Base-by-base conservation (phyloP, 2,797 vertebrate genomes). In the Rhinella marina region DNA sequence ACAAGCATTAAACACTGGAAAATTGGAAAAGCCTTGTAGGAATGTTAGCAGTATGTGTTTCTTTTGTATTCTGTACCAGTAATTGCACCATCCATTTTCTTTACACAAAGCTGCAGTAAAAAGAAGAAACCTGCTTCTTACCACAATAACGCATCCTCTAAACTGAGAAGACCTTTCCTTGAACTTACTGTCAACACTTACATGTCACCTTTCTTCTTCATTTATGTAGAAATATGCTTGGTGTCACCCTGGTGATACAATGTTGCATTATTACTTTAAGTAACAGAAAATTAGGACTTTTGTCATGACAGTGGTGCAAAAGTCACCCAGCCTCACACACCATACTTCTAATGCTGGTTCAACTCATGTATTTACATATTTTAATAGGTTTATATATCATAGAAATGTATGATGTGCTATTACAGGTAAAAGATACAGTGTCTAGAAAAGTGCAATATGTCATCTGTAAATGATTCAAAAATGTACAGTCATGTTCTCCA, bases 81-180 rank as follows among this genome's bases (percentile, higher is more conserved):
- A 87, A 87, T 82, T 75, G 57, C 70, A 66, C 70, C 56, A 87
- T 87, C 70, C 27, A 87, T 87, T 75, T 87, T 72, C 68, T 50
- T 56, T 75, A 76, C 86, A 29, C 77, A 86, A 81, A 59, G 86
- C 86, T 50, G 70, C 62, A 88, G 52, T 59, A 79, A 70, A 79
- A 50, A 57, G 61, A 32, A 59, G 66, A 78, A 84, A 85, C 73
- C 79, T 84, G 81, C 25, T 48, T 84, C 87, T 88, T 32, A 68
- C 79, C 75, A 88, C 82, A 88, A 84, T 84, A 80, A 66, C 21
- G 73, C 57, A 25, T 70, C 61, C 61, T 87, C 81, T 87, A 87
- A 82, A 84, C 77, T 13, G 17, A 80, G 64, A 81, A 84, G 87
- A 84, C 87, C 87, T 88, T 88, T 84, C 82, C 82, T 84, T 88